Conservation (phyloP, 2,888 invertebrate species). For the Spilarctia lutea region DNA sequence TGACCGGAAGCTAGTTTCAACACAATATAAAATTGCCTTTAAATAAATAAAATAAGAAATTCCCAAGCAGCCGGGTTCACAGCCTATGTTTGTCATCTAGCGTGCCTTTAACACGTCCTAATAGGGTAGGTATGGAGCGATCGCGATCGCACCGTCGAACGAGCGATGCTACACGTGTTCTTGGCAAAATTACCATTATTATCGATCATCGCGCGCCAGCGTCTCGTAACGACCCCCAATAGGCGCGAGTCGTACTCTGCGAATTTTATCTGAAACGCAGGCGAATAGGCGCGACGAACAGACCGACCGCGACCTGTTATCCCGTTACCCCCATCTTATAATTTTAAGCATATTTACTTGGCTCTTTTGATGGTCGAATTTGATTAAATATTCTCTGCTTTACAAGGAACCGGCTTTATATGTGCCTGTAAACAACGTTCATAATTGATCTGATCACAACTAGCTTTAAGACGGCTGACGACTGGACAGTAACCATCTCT, state of each 20-base stretch:
- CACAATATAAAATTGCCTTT: background rate
- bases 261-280: conserved; percentile 71
- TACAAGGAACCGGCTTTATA: background rate
- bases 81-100: conserved; percentile 73
- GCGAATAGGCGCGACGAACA: conserved; percentile 48
- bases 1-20: background rate
- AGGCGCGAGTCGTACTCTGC: conserved; percentile 71
- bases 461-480: conserved; percentile 42
- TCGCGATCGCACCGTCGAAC: conserved; percentile 75
- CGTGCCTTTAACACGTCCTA: conserved; percentile 75
- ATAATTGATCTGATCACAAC: conserved; percentile 56
- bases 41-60: conserved; percentile 15
- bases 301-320: conserved; percentile 64
- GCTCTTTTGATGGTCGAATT: conserved; percentile 50
- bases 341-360: conserved; percentile 72
- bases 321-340: conserved; percentile 69
- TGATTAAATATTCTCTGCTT: conserved; percentile 43
- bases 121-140: conserved; percentile 74
- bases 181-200: conserved; percentile 84
- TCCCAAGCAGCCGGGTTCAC: conserved; percentile 44
- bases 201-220: conserved; percentile 84
- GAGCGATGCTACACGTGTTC: conserved; percentile 83
- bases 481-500: conserved; percentile 58
- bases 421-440: conserved; percentile 37
- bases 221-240: conserved; percentile 82